A percentile compares a stretch with the other conserved stretches of the same genome.
Evolutionary conservation across 2,888 invertebrate species (phyloP).

Genomic region (Polylopha cassiicola): DNA sequence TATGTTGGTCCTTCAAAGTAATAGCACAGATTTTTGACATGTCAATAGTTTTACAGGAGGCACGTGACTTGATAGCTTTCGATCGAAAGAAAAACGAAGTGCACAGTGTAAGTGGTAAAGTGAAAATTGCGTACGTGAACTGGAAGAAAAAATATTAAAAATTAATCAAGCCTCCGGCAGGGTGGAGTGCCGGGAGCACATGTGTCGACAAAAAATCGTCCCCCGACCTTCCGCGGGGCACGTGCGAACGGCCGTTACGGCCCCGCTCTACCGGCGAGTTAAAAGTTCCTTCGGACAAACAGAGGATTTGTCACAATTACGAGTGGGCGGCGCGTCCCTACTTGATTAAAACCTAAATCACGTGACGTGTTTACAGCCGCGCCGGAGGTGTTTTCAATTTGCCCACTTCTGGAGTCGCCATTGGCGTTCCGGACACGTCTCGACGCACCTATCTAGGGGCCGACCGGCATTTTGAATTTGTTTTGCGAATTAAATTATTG

Average conservation of each 20-base stretch:
- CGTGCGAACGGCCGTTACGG: constrained; percentile 72
- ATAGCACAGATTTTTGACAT: constrained; percentile 29
- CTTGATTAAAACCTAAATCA: constrained; percentile 79
- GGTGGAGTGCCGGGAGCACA: constrained; percentile 55
- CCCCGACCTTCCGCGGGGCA: constrained; percentile 58
- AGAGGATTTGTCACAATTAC: constrained; percentile 78
- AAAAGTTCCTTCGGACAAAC: constrained; percentile 77
- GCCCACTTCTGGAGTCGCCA: constrained; percentile 67
- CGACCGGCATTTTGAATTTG: constrained; percentile 71
- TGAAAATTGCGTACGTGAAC: constrained; percentile 77
- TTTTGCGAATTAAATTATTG: constrained; percentile 76
- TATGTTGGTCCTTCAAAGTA: constrained; percentile 5
- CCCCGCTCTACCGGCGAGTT: constrained; percentile 66
- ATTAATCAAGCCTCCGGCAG: constrained; percentile 65
- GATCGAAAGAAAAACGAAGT: constrained; percentile 34
- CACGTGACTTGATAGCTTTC: constrained; percentile 38
- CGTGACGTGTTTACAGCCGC: constrained; percentile 77
- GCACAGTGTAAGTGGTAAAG: constrained; percentile 59
- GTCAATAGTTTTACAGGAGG: constrained; percentile 43
- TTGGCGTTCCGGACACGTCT: constrained; percentile 74
- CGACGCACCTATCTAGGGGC: constrained; percentile 69
- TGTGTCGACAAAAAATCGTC: constrained; percentile 75
- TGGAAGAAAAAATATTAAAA: constrained; percentile 77
- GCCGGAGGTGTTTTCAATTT: constrained; percentile 77
- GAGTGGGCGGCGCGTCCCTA: constrained; percentile 71